Evolutionary conservation across 1,140 invertebrate species (phyloP), one percentile per base, ranked within the genome.

Genomic region (Eubasilissa regina): DNA sequence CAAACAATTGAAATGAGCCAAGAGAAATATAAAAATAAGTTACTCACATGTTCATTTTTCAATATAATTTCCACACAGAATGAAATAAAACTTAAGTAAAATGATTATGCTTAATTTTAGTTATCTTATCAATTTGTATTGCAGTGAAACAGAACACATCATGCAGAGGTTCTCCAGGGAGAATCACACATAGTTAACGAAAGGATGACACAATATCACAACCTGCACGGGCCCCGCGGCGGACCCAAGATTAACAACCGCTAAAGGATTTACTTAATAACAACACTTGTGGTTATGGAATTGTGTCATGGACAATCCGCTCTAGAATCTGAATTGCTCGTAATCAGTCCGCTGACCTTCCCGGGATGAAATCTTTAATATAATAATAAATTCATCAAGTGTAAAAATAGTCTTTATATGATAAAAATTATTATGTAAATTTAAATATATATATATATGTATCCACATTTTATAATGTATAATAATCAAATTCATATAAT

Each of bases 391-490:
- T 79, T 79, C 51, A 78, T 78, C 73, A 79, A 79, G 78, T 79
- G 78, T 79, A 79, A 79, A 79, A 79, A 79, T 79, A 79, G 72
- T 79, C 78, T 79, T 74, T 75, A 75, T 79, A 79, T 79, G 43
- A 79, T 79, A 79, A 78, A 78, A 78, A 78, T 73, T 73, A 78
- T 77, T 15, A 77, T 45, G 62, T 77, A 77, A 78, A 78, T 79
- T 79, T 68, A 79, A 73, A 78, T 78, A 73, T 78, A 78, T 78
- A 78, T 78, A 78, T 78, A 58, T 78, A 74, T 73, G 13, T 73
- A 77, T 77, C 35, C 12, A 35, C 43, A 35, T 76, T 48, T 62
- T 75, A 51, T 75, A 77, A 77, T 76, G 64, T 74, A 56, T 77
- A 53, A 77, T 72, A 78, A 56, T 70, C n/a, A 47, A 78, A 68